These are phyloP conservation scores for Corapipo altera DNA, from an alignment of 2,113 vertebrate species.

Conservation along the genomic window DNA sequence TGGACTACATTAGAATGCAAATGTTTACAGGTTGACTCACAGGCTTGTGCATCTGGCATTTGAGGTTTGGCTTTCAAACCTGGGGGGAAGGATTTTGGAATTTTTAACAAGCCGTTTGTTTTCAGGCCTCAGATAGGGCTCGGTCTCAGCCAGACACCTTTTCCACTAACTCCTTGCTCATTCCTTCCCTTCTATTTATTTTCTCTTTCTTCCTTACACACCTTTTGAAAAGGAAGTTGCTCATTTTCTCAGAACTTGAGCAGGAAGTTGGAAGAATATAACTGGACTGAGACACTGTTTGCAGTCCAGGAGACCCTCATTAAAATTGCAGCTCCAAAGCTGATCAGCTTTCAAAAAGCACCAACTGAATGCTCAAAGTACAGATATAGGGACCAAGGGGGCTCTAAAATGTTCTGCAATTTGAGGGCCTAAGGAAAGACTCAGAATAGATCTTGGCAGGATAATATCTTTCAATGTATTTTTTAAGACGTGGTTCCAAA, in stretches of 20 bases:
- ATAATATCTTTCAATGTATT: neutral
- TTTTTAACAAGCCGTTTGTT: neutral
- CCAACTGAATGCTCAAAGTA: neutral
- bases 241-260: neutral
- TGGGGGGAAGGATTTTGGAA: neutral
- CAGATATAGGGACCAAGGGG: neutral
- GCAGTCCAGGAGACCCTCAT: neutral
- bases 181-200: neutral
- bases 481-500: constrained; percentile 24
- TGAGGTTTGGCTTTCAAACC: neutral
- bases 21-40: neutral
- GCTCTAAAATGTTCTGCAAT: constrained; percentile 23
- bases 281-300: neutral
- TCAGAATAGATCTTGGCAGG: constrained; percentile 26
- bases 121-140: neutral
- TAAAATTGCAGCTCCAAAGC: neutral
- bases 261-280: neutral
- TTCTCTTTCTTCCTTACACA: neutral
- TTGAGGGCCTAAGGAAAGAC: neutral
- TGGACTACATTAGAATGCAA: neutral
- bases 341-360: constrained; percentile 31
- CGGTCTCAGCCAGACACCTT: neutral
- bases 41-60: neutral
- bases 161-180: neutral
- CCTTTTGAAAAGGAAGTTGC: constrained; percentile 3